Percentiles rank a stretch among this genome's conserved stretches.
phyloP scores from a whole-genome alignment of 2,797 vertebrate species.

The Pseudochromis fuscus region DNA sequence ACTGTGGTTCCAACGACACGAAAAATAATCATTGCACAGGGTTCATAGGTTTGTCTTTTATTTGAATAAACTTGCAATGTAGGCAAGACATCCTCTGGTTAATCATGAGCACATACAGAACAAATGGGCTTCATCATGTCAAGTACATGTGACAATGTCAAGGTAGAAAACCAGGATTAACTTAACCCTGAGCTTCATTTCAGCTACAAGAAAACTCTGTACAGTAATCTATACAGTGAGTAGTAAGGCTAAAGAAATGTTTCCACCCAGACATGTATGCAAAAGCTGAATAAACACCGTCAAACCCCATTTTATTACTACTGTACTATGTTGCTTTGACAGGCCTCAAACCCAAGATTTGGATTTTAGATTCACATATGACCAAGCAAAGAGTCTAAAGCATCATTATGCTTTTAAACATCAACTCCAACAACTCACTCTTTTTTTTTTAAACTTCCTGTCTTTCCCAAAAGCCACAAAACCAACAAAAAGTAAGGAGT shows the following conservation, averaged over 20 bases:
- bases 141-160: background rate
- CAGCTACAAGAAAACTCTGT: conserved; percentile 3
- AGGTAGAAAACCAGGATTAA: conserved; percentile 8
- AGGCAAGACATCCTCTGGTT: conserved; percentile 35
- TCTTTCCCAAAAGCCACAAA: too few species aligned
- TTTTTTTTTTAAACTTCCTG: background rate
- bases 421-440: background rate
- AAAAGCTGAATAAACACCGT: conserved; percentile 11
- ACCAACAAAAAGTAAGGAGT: too few species aligned
- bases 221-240: background rate
- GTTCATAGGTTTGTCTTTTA: conserved; percentile 43
- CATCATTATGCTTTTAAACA: background rate
- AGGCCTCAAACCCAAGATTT: background rate
- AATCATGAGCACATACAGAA: conserved; percentile 34
- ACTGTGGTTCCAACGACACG: too few species aligned
- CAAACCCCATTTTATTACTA: background rate
- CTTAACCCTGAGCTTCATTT: conserved; percentile 6
- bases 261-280: background rate
- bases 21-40: too few species aligned
- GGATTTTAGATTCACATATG: background rate
- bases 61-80: conserved; percentile 31
- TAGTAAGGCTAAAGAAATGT: conserved; percentile 13
- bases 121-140: conserved; percentile 8
- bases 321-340: background rate
- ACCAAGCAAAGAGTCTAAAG: background rate